Evolutionary conservation across 2,113 vertebrate genomes (phyloP).

Genomic region (Lepus timidus): DNA sequence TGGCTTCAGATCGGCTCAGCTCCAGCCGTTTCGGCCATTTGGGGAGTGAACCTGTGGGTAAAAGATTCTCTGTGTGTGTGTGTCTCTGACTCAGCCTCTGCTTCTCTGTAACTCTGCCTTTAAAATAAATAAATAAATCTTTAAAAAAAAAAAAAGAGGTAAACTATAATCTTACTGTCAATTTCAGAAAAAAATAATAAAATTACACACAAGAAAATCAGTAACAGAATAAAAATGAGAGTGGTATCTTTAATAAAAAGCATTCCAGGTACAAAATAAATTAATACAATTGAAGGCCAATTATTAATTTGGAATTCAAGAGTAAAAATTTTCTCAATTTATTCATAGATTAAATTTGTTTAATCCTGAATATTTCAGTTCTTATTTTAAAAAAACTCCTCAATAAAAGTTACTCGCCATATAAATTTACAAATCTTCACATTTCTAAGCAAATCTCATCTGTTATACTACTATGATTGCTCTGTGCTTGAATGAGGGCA

Average conservation of each 20-base stretch:
- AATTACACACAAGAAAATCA: constrained; percentile 45
- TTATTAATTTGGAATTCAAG: constrained; percentile 61
- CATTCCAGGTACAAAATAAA: constrained; percentile 38
- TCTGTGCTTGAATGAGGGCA: constrained; percentile 81
- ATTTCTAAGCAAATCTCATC: constrained; percentile 81
- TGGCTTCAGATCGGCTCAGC: too few relatives aligned
- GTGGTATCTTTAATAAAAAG: neutral
- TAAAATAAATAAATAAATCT: too few relatives aligned
- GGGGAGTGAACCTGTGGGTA: too few relatives aligned
- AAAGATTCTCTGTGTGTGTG: too few relatives aligned
- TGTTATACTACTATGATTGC: constrained; percentile 76
- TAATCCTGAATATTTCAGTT: constrained; percentile 53
- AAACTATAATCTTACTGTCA: neutral
- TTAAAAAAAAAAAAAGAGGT: neutral
- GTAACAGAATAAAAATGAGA: neutral
- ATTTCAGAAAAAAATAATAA: constrained; percentile 39
- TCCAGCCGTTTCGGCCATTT: too few relatives aligned
- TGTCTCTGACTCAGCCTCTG: too few relatives aligned
- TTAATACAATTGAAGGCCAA: constrained; percentile 13
- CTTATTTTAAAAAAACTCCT: constrained; percentile 64
- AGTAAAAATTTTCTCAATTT: constrained; percentile 52
- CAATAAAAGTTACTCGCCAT: constrained; percentile 75
- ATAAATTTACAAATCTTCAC: constrained; percentile 78
- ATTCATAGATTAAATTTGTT: constrained; percentile 28
- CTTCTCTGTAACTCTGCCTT: too few relatives aligned